These are phyloP conservation scores for Hipparchia semele DNA, from an alignment of 2,888 invertebrate species.

Conservation along the genomic window DNA sequence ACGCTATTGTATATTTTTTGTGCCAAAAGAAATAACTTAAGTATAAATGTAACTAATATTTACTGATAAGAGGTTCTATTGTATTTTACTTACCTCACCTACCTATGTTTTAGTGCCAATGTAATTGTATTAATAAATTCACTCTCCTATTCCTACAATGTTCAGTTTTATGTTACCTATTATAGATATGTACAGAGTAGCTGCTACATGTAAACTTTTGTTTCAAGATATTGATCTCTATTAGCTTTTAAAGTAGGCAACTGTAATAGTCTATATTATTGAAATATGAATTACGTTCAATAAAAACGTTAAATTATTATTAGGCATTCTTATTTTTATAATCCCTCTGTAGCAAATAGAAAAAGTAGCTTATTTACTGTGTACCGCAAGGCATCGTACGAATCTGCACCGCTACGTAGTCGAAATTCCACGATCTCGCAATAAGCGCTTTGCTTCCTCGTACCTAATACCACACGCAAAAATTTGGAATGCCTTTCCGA, in stretches of 20 bases:
- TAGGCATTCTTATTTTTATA: slow-evolving; percentile 48
- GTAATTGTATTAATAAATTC: slow-evolving; percentile 35
- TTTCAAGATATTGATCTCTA: slow-evolving; percentile 61
- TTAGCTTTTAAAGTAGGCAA: slow-evolving; percentile 64
- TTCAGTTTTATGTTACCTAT: slow-evolving; percentile 32
- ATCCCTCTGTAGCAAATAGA: not conserved
- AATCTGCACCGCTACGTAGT: no score
- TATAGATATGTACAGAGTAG: slow-evolving; percentile 50
- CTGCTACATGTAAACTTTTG: slow-evolving; percentile 51
- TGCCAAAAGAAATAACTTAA: slow-evolving; percentile 42
- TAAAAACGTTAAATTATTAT: slow-evolving; percentile 76
- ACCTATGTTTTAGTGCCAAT: slow-evolving; percentile 28
- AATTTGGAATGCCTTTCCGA: no score
- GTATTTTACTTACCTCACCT: slow-evolving; percentile 11
- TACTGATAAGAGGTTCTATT: slow-evolving; percentile 15
- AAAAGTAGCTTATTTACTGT: not conserved
- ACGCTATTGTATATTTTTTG: slow-evolving; percentile 35
- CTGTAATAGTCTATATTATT: slow-evolving; percentile 65
- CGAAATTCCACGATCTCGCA: no score
- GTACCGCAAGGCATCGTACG: no score
- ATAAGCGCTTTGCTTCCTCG: no score
- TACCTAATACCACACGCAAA: no score
- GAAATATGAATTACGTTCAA: slow-evolving; percentile 75
- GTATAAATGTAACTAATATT: slow-evolving; percentile 11
- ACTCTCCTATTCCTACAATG: slow-evolving; percentile 40